These are phyloP conservation scores for Sternotherus odoratus DNA, from an alignment of 2,797 vertebrate genomes.

Conservation along the genomic window DNA sequence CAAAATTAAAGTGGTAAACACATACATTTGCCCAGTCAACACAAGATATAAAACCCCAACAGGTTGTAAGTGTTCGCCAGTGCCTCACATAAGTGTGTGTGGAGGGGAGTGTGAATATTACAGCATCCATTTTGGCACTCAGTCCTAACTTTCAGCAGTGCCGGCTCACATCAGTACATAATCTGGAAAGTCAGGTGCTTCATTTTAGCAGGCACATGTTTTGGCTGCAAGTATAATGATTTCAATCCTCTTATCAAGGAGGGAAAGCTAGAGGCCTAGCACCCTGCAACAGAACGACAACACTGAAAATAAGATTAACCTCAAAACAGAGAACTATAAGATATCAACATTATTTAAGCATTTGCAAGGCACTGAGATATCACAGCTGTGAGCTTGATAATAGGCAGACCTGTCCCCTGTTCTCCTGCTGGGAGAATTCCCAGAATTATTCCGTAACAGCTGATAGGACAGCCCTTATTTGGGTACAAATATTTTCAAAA, in stretches of 20 bases:
- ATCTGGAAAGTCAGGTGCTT: not conserved
- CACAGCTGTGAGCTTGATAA: not conserved
- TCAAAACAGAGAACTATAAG: not conserved
- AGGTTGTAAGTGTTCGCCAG: not conserved
- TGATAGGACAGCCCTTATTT: not conserved
- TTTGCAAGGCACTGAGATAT: not conserved
- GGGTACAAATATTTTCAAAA: not conserved
- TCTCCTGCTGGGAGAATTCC: not conserved
- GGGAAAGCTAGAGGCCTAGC: not conserved
- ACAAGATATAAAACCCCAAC: not conserved
- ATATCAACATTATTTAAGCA: not conserved
- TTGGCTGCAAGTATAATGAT: not conserved
- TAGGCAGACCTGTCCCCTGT: not conserved
- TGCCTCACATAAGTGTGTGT: not conserved
- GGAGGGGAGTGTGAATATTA: not conserved
- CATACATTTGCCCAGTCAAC: not conserved
- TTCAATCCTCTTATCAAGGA: not conserved
- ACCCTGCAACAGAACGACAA: not conserved
- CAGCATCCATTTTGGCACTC: not conserved
- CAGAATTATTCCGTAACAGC: not conserved
- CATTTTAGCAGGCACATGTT: not conserved
- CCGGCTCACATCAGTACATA: not conserved
- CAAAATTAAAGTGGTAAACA: conserved; percentile 7
- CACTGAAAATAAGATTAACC: not conserved
- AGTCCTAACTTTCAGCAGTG: not conserved